phyloP scores from a whole-genome alignment of 2,113 vertebrate genomes.

The Microcebus griseorufus region DNA sequence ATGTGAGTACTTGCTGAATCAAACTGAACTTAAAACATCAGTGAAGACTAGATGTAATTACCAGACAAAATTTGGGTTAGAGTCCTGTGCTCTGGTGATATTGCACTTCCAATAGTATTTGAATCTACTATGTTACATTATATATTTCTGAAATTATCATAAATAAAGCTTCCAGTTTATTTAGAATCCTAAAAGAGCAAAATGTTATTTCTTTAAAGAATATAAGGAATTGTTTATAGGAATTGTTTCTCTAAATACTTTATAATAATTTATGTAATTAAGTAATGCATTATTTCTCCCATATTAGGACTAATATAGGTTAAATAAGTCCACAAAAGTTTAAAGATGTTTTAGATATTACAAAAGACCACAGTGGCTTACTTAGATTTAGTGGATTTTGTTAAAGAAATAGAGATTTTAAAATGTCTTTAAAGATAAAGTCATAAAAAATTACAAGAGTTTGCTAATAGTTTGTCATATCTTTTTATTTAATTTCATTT shows the following conservation, averaged over 20 bases:
- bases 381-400: background rate
- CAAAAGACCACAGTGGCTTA: background rate
- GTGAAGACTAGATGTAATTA: background rate
- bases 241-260: constrained; percentile 47
- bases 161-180: background rate
- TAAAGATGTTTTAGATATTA: background rate
- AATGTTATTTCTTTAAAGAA: background rate
- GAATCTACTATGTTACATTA: background rate
- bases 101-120: background rate
- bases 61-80: background rate
- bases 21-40: background rate
- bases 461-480: background rate
- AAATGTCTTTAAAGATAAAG: constrained; percentile 13
- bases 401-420: constrained; percentile 17
- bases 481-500: background rate
- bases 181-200: background rate
- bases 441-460: background rate
- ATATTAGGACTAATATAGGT: background rate
- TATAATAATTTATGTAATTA: background rate
- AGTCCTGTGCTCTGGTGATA: background rate
- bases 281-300: background rate
- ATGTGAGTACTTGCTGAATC: background rate
- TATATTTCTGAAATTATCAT: background rate
- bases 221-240: background rate
- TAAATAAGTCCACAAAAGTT: background rate